These are phyloP conservation scores for Cryptotis parvus DNA, from an alignment of 2,113 vertebrate genomes.

Conservation along the genomic window DNA sequence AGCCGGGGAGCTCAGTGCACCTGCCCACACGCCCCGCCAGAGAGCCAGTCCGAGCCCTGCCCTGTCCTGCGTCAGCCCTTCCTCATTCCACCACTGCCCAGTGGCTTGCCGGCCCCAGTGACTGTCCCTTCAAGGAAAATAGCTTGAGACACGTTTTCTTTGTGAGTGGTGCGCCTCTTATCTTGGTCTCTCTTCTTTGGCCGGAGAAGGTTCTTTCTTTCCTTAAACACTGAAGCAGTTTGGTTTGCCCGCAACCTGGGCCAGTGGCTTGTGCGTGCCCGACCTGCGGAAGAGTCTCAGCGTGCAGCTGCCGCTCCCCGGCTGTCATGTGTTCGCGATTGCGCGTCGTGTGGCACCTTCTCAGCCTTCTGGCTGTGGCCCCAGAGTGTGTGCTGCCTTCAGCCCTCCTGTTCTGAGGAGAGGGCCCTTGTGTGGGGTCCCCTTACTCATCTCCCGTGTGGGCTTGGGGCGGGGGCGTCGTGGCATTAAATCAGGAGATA, in stretches of 20 bases:
- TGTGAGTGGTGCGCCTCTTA: conserved; percentile 1
- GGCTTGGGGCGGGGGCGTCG: not conserved
- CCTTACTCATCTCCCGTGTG: not conserved
- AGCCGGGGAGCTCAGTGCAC: not conserved
- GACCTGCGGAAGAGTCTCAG: conserved; percentile 68
- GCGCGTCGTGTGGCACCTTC: no score
- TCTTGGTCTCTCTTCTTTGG: conserved; percentile 38
- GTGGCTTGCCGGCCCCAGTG: not conserved
- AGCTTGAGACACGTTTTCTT: not conserved
- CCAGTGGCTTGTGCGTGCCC: conserved; percentile 48
- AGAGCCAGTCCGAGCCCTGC: not conserved
- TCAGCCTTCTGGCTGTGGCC: not conserved
- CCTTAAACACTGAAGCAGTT: not conserved
- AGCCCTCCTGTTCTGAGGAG: not conserved
- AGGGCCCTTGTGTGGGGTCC: not conserved
- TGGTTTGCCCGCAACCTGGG: conserved; percentile 49
- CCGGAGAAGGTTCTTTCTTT: conserved; percentile 52
- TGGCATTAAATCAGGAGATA: not conserved
- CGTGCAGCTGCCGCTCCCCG: conserved; percentile 40
- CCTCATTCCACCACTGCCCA: not conserved
- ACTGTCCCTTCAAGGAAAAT: not conserved
- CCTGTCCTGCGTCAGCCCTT: not conserved
- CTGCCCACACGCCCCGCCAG: no score
- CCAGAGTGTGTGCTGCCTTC: not conserved
- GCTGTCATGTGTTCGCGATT: conserved; percentile 29